Percentiles rank a stretch among this genome's conserved stretches.
These are phyloP conservation scores for Corbicula japonica DNA, from an alignment of 2,888 invertebrate genomes.

Conservation along the genomic window DNA sequence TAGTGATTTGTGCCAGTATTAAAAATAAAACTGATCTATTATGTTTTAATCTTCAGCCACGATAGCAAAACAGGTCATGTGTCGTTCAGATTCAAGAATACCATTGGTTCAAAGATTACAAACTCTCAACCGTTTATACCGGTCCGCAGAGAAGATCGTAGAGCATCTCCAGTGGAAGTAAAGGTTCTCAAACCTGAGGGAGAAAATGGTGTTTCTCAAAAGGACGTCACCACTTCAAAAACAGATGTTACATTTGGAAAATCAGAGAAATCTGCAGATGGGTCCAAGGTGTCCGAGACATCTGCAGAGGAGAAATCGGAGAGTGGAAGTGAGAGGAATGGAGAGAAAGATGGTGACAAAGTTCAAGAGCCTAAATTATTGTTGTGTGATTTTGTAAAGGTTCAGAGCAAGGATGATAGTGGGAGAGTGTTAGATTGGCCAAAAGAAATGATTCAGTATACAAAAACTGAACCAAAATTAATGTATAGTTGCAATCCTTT, in stretches of 20 bases:
- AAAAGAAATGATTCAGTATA: conserved; percentile 82
- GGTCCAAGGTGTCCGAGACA: conserved; percentile 1
- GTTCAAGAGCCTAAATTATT: conserved; percentile 27
- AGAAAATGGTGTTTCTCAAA: too few relatives aligned
- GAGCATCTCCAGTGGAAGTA: conserved; percentile 41
- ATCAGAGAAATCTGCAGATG: conserved; percentile 29
- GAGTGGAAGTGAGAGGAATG: conserved; percentile 25
- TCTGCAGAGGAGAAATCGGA: conserved; percentile 22
- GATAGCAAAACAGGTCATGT: conserved; percentile 61
- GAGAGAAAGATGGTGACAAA: conserved; percentile 30
- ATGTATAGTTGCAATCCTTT: conserved; percentile 85
- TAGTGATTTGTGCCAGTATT: too few relatives aligned
- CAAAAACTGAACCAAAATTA: conserved; percentile 77
- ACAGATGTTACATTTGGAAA: background rate
- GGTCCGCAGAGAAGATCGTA: conserved; percentile 61
- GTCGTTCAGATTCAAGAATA: conserved; percentile 74
- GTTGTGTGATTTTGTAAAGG: conserved; percentile 75
- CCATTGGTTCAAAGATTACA: conserved; percentile 63
- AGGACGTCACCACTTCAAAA: background rate
- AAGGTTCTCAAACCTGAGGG: conserved; percentile 46
- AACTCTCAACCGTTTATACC: conserved; percentile 63
- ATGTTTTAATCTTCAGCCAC: conserved; percentile 40
- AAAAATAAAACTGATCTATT: too few relatives aligned
- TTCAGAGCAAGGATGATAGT: conserved; percentile 80
- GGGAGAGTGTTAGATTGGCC: conserved; percentile 82